Conservation (phyloP, 1,140 invertebrate genomes). For the Steinernema feltiae region DNA sequence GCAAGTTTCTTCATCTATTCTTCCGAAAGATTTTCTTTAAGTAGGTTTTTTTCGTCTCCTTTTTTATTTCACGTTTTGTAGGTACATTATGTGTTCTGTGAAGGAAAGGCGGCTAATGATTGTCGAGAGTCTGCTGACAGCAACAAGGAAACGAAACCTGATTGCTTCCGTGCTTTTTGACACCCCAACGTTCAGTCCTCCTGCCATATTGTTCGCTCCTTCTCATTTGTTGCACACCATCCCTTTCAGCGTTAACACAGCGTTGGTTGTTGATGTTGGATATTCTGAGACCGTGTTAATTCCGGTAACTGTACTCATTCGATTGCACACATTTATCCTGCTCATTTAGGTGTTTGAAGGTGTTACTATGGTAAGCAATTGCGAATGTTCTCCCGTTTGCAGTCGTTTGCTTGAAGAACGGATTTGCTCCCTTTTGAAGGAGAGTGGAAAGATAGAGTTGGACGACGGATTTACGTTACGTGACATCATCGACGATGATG, state of each 20-base stretch:
- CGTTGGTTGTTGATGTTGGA: constrained; percentile 34
- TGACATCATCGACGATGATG: constrained; percentile 25
- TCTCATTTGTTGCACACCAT: constrained; percentile 43
- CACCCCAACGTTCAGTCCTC: constrained; percentile 10
- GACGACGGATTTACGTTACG: constrained; percentile 16
- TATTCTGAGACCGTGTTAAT: constrained; percentile 36
- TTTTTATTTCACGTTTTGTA: constrained; percentile 10
- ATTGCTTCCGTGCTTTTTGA: constrained; percentile 36
- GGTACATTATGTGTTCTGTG: constrained; percentile 31
- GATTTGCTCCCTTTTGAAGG: constrained; percentile 20
- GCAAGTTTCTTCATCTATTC: constrained; percentile 32
- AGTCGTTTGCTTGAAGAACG: constrained; percentile 28
- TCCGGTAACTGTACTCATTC: constrained; percentile 22
- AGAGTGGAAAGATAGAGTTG: constrained; percentile 16
- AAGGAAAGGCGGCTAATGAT: constrained; percentile 28
- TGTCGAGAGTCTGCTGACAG: constrained; percentile 36
- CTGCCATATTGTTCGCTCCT: constrained; percentile 37
- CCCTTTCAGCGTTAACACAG: constrained; percentile 38
- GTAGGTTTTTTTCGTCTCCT: constrained; percentile 16
- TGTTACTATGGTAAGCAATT: constrained; percentile 35
- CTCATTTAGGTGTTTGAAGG: constrained; percentile 34
- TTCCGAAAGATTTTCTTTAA: constrained; percentile 31
- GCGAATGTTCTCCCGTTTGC: constrained; percentile 23
- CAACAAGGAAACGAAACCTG: constrained; percentile 30
- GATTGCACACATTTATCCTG: constrained; percentile 21